phyloP scores from a whole-genome alignment of 2,888 invertebrate genomes.

The Orthosia incerta region DNA sequence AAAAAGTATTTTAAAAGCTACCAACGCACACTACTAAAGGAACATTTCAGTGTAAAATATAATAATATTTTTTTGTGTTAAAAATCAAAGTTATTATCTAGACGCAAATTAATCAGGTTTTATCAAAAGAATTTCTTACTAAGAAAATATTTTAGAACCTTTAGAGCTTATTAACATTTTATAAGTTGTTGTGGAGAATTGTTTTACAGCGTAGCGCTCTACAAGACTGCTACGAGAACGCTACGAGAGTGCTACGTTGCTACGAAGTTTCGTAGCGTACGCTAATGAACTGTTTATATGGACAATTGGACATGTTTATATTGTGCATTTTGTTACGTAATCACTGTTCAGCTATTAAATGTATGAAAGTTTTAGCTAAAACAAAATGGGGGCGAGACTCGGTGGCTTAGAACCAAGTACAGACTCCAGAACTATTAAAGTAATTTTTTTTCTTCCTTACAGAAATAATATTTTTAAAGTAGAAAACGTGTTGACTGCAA shows the following conservation, averaged over 20 bases:
- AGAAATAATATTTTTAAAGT: neutral
- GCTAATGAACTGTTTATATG: slow-evolving; percentile 20
- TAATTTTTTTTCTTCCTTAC: neutral
- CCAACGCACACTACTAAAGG: slow-evolving; percentile 6
- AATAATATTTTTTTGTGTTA: slow-evolving; percentile 14
- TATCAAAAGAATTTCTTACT: slow-evolving; percentile 45
- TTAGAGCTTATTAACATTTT: slow-evolving; percentile 58
- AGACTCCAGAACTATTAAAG: neutral
- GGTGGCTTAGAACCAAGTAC: too few relatives aligned
- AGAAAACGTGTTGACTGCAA: too few relatives aligned
- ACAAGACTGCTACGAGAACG: slow-evolving; percentile 33
- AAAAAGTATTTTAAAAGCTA: slow-evolving; percentile 32
- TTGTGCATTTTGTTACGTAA: neutral
- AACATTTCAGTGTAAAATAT: slow-evolving; percentile 13
- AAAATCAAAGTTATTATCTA: slow-evolving; percentile 44
- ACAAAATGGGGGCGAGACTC: neutral
- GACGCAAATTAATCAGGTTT: slow-evolving; percentile 47
- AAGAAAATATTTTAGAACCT: slow-evolving; percentile 51
- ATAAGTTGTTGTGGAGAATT: slow-evolving; percentile 34
- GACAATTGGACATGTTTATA: slow-evolving; percentile 1
- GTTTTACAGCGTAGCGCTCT: slow-evolving; percentile 47
- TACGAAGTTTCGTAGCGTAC: slow-evolving; percentile 42
- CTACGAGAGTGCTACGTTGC: slow-evolving; percentile 42
- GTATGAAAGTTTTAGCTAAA: neutral
- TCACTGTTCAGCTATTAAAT: neutral